Percentiles rank a stretch among this genome's conserved stretches.
Evolutionary conservation across 2,797 vertebrate genomes (phyloP).

Genomic region (Avahi laniger): DNA sequence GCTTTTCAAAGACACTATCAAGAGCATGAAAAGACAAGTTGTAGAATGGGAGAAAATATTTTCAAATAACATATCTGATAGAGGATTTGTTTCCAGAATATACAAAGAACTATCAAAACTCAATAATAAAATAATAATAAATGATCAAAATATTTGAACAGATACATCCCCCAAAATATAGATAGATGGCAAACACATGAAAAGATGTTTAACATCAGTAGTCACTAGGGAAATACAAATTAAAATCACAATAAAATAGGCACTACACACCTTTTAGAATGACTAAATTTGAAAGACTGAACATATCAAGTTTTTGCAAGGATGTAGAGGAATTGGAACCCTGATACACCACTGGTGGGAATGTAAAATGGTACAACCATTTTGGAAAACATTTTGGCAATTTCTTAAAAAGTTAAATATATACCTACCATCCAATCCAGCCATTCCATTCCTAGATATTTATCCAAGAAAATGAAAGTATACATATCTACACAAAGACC

Average conservation of each 20-base stretch:
- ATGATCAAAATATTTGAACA: not conserved
- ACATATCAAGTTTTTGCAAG: not conserved
- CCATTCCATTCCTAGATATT: not conserved
- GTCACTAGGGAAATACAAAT: not conserved
- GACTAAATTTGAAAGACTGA: not conserved
- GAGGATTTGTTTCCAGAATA: not conserved
- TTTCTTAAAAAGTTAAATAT: not conserved
- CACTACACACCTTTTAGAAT: not conserved
- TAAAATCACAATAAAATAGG: not conserved
- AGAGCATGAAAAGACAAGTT: not conserved
- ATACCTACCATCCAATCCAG: not conserved
- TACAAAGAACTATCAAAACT: not conserved
- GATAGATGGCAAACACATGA: not conserved
- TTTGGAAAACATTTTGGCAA: not conserved
- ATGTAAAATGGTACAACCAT: not conserved
- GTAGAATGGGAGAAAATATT: not conserved
- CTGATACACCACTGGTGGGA: not conserved
- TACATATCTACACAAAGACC: not conserved
- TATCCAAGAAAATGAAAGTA: not conserved
- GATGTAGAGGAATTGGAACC: not conserved
- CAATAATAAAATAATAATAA: not conserved
- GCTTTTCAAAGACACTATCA: not conserved
- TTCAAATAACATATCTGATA: not conserved
- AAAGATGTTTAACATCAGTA: not conserved
- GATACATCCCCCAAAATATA: not conserved